These are phyloP conservation scores for Polyommatus iphigenia DNA, from an alignment of 2,888 invertebrate species.

Conservation along the genomic window DNA sequence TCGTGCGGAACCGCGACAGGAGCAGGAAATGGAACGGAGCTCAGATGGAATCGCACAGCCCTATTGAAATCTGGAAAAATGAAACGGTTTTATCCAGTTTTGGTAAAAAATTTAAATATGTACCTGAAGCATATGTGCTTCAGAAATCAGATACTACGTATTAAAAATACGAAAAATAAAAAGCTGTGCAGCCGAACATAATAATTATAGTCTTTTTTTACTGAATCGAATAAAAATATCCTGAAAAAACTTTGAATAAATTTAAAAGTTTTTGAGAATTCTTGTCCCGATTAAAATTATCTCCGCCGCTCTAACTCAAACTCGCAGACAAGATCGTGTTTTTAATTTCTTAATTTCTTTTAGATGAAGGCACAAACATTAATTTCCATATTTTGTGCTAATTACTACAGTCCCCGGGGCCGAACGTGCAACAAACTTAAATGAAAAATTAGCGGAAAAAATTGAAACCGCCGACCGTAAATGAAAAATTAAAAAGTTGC, in stretches of 20 bases:
- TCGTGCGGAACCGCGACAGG: slow-evolving; percentile 62
- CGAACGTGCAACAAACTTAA: slow-evolving; percentile 64
- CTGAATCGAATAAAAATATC: no score
- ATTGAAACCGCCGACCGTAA: slow-evolving; percentile 65
- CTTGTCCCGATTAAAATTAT: background rate
- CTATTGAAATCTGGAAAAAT: slow-evolving; percentile 52
- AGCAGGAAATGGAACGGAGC: slow-evolving; percentile 69
- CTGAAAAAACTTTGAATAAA: no score
- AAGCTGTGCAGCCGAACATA: no score
- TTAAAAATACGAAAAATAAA: no score
- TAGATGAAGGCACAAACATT: slow-evolving; percentile 20
- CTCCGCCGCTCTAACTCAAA: slow-evolving; percentile 2
- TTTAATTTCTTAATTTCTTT: slow-evolving; percentile 27
- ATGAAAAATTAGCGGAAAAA: slow-evolving; percentile 71
- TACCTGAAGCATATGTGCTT: background rate
- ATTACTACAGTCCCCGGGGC: slow-evolving; percentile 54
- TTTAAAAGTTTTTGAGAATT: no score
- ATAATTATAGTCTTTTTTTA: no score
- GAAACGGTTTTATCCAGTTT: slow-evolving; percentile 31
- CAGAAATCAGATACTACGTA: background rate
- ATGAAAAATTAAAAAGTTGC: slow-evolving; percentile 72
- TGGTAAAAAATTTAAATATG: background rate
- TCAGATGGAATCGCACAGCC: slow-evolving; percentile 64
- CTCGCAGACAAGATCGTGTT: background rate
- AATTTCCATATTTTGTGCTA: slow-evolving; percentile 40